Conservation (phyloP, 2,888 invertebrate genomes). For the Oeneis ivallda region DNA sequence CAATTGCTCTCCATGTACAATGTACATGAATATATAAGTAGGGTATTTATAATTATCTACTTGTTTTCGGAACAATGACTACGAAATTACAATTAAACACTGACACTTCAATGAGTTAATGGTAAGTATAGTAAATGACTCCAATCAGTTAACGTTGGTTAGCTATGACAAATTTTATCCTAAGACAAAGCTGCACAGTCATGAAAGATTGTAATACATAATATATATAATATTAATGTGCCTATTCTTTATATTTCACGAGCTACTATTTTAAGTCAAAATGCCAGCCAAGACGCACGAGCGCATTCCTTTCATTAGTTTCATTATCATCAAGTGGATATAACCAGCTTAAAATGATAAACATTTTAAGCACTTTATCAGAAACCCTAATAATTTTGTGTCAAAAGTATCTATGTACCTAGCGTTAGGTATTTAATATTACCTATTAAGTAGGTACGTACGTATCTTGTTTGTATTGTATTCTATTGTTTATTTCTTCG, state of each 20-base stretch:
- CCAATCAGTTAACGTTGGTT: background rate
- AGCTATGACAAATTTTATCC: background rate
- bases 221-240: background rate
- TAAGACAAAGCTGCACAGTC: background rate
- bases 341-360: constrained; percentile 13
- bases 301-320: background rate
- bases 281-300: background rate
- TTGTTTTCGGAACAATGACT: no score
- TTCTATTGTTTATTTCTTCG: no score
- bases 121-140: constrained; percentile 1
- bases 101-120: constrained; percentile 8
- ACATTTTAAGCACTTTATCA: background rate
- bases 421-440: no score
- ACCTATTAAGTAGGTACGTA: no score
- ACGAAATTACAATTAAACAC: constrained; percentile 1
- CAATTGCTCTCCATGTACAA: background rate
- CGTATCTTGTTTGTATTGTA: no score
- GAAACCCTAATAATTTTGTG: no score
- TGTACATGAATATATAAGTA: no score
- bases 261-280: background rate
- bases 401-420: no score
- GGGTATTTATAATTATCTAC: background rate
- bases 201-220: background rate
- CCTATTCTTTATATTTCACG: background rate
- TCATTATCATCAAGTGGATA: background rate